Evolutionary conservation across 1,140 invertebrate genomes (phyloP), one percentile per base, ranked within the genome.

Genomic region (Tetragonula clypearis): DNA sequence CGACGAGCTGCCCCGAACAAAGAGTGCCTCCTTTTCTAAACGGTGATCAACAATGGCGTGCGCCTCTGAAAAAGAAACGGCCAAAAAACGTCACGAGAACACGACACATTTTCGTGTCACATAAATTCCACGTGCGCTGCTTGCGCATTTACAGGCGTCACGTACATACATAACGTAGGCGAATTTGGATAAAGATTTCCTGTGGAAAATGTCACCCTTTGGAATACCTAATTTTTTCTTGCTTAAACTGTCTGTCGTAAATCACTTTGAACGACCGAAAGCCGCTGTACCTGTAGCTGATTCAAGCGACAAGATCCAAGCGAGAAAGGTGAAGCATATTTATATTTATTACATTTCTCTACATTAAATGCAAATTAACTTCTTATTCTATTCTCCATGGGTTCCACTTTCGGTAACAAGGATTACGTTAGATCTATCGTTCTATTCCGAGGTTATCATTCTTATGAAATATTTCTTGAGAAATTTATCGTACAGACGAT

Each of bases 41-140:
- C 82, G 23, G 55, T 53, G 55, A 79, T 84, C 82, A 79, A 71
- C 76, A 71, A 71, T 79, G 76, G 41, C 76, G 41, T 26, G 55
- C 41, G 23, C 21, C 55, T 84, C 71, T 78, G 55, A 49, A 79
- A 79, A 79, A 65, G 68, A 55, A 68, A 79, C 58, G 55, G 41
- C 49, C 55, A 62, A 72, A 76, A 69, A 60, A 56, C 60, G 55
- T 62, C 76, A 68, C 60, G 9, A 55, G 65, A 71, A 62, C 56
- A 68, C 73, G 81, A 77, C 73, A 49, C 81, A 19, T 76, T 77
- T 58, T 26, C 49, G 80, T 58, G 73, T 76, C 81, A 49, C 30
- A 76, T 82, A 82, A 82, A 82, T 82, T 82, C 53, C n/a, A 49
- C 41, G 41, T 8, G 41, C 41, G 41, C 23, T 23, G 30, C 21